A percentile compares a stretch with the other conserved stretches of the same genome.
Evolutionary conservation across 2,888 invertebrate species (phyloP).

Genomic region (Euspilapteryx auroguttella): DNA sequence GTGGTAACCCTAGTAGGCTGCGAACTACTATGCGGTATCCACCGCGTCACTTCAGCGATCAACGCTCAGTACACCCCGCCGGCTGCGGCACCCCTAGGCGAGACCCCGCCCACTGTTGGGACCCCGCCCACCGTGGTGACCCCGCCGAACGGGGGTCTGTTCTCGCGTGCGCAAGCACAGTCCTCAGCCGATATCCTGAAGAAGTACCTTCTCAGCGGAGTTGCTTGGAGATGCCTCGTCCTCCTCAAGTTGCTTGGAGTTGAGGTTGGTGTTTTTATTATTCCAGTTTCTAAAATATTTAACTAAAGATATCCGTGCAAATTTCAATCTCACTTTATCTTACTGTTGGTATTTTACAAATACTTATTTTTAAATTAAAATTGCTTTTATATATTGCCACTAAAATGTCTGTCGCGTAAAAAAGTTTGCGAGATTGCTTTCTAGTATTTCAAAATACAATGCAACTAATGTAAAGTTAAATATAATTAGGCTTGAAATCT

Average conservation of each 20-base stretch:
- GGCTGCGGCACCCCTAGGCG: neutral
- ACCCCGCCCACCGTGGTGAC: neutral
- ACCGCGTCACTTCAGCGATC: slow-evolving; percentile 51
- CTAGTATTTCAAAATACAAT: too few species aligned
- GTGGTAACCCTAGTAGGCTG: slow-evolving; percentile 65
- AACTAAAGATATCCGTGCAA: too few species aligned
- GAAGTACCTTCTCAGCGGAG: slow-evolving; percentile 57
- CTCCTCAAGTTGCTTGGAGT: slow-evolving; percentile 61
- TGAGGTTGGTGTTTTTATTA: slow-evolving; percentile 24
- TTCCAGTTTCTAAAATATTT: too few species aligned
- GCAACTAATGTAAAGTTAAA: too few species aligned
- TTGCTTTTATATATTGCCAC: too few species aligned
- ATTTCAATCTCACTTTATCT: too few species aligned
- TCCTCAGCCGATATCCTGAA: slow-evolving; percentile 38
- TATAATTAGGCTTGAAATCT: too few species aligned
- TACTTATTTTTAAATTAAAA: too few species aligned
- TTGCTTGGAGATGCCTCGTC: slow-evolving; percentile 65
- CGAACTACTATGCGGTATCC: slow-evolving; percentile 66
- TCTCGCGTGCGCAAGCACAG: slow-evolving; percentile 28
- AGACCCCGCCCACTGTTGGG: neutral
- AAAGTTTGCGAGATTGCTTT: too few species aligned
- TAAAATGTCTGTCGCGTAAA: too few species aligned
- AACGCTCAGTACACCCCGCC: slow-evolving; percentile 21
- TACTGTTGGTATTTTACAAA: too few species aligned
- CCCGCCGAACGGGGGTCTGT: slow-evolving; percentile 21